Conservation (phyloP, 2,113 vertebrate genomes). For the Macrotis lagotis region DNA sequence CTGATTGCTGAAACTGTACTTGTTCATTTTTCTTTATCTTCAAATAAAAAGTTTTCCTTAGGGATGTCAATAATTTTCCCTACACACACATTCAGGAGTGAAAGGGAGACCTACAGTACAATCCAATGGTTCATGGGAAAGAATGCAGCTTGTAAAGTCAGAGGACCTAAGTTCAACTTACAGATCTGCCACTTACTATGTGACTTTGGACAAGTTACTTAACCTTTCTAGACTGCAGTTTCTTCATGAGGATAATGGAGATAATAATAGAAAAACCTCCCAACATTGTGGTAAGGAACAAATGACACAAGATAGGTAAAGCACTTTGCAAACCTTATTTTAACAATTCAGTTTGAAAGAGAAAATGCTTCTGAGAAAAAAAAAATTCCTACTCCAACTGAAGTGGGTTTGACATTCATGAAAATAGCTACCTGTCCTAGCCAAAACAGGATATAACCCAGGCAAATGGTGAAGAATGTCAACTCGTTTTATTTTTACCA, state of each 20-base stretch:
- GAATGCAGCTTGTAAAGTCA: neutral
- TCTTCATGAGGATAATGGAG: neutral
- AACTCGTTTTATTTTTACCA: neutral
- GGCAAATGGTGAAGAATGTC: neutral
- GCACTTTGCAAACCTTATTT: neutral
- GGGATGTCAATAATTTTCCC: slow-evolving; percentile 43
- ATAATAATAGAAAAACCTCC: neutral
- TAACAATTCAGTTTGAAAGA: neutral
- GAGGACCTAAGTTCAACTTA: too few relatives aligned
- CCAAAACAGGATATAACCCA: neutral
- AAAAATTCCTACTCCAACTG: neutral
- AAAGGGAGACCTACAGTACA: neutral
- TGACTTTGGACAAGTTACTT: too few relatives aligned
- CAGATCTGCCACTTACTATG: too few relatives aligned
- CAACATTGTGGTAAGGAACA: neutral
- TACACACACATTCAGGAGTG: neutral
- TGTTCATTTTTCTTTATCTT: slow-evolving; percentile 48
- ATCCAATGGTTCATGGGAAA: neutral
- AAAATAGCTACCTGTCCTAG: slow-evolving; percentile 5
- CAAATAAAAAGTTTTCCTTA: slow-evolving; percentile 41
- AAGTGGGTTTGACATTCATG: slow-evolving; percentile 3
- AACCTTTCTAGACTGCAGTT: neutral
- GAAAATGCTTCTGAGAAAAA: neutral
- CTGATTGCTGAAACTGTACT: slow-evolving; percentile 9
- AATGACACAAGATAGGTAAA: neutral